Base-by-base conservation (phyloP, 2,888 invertebrate genomes). In the Agrypnus murinus region DNA sequence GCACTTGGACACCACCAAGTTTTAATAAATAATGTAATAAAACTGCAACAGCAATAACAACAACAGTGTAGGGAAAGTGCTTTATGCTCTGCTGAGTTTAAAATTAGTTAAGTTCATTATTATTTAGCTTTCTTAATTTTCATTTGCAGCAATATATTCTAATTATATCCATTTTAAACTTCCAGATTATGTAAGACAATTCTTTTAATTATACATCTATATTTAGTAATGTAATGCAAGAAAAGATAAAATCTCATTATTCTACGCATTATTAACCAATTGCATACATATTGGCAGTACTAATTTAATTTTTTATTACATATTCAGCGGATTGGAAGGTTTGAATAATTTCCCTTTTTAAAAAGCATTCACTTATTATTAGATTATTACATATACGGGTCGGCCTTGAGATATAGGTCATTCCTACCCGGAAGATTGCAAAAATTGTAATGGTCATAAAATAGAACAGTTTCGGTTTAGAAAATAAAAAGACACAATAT, bases 51-150 rank as follows among this genome's bases (percentile, higher is more conserved):
- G 55, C 8, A n/a, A n/a, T n/a, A n/a, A n/a, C n/a, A n/a, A n/a
- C n/a, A n/a, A n/a, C n/a, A n/a, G n/a, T n/a, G n/a, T n/a, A 59
- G 66, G 46, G 66, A 66, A 66, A 66, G 66, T 66, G 66, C 48
- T 40, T 66, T 46, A 58, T 59, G 66, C 66, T 58, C 66, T 58
- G 50, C 66, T 66, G 59, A 46, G 40, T 40, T 19, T 36, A 36
- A 36, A 48, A 59, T 58, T 59, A 59, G 38, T 58, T 50, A 32
- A 9, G 65, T 65, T 65, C 55, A 65, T 65, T 65, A 3, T 55
- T 40, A 43, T 59, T n/a, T 38, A 15, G 58, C 66, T 66, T 66
- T 66, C 66, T 66, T 66, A 48, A 46, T 46, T 48, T 25, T 45
- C 59, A 66, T 50, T 58, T 58, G 46, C 46, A 58, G 46, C 46